A percentile compares a stretch with the other conserved stretches of the same genome.
phyloP scores from a whole-genome alignment of 2,797 vertebrate genomes.

The Oreochromis mossambicus region DNA sequence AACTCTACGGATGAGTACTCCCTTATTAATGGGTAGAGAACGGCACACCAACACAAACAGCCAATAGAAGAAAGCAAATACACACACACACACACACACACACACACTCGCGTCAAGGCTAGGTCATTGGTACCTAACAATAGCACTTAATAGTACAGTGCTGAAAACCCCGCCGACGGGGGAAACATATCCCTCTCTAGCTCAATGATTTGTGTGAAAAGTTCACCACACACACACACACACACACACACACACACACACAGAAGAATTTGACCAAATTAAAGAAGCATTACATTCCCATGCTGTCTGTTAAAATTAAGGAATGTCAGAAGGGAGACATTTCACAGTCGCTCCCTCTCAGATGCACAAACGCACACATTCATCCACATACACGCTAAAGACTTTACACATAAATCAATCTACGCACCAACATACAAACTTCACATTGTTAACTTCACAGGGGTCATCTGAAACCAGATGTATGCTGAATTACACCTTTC shows the following conservation, averaged over 20 bases:
- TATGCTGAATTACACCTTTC: conserved; percentile 36
- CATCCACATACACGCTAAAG: neutral
- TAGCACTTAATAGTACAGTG: conserved; percentile 51
- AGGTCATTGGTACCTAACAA: conserved; percentile 55
- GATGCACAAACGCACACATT: neutral
- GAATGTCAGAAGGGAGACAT: conserved; percentile 30
- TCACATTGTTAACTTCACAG: neutral
- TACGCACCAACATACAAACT: neutral
- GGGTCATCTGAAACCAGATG: conserved; percentile 1
- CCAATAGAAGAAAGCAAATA: neutral
- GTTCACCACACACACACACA: neutral
- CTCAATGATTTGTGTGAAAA: conserved; percentile 28
- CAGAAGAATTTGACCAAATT: conserved; percentile 26
- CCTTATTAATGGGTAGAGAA: conserved; percentile 57
- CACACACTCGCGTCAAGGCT: conserved; percentile 19
- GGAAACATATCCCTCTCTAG: conserved; percentile 31
- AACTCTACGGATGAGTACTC: conserved; percentile 48
- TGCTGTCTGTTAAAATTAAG: conserved; percentile 37
- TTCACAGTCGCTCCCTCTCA: neutral
- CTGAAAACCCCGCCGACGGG: conserved; percentile 43
- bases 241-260: neutral
- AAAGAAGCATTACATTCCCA: conserved; percentile 48
- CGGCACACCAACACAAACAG: conserved; percentile 36
- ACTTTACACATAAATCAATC: conserved; percentile 7
- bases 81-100: neutral